These are phyloP conservation scores for Nysson spinosus DNA, from an alignment of 2,888 invertebrate genomes.

Conservation along the genomic window DNA sequence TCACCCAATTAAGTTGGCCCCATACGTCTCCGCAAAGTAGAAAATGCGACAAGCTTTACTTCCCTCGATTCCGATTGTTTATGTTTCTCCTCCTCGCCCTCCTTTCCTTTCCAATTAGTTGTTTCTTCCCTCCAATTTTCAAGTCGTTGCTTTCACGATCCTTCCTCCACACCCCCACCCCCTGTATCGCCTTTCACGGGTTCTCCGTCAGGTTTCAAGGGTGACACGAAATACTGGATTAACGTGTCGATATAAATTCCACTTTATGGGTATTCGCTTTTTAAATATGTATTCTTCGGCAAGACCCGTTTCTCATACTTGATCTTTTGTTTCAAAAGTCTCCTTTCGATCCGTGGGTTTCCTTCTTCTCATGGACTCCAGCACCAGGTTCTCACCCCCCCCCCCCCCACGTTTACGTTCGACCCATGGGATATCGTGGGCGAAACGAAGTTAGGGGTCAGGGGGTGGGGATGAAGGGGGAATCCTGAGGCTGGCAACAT, in stretches of 20 bases:
- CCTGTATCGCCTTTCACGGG: too few species aligned
- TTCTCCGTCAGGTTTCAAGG: too few species aligned
- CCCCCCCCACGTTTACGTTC: slow-evolving; percentile 19
- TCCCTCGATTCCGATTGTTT: not conserved
- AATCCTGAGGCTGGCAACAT: slow-evolving; percentile 43
- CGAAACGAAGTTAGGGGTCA: slow-evolving; percentile 54
- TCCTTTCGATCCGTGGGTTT: slow-evolving; percentile 8
- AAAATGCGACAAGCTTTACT: slow-evolving; percentile 69
- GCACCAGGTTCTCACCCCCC: slow-evolving; percentile 19
- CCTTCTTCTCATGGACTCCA: not conserved
- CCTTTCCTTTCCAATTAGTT: slow-evolving; percentile 24
- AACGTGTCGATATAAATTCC: too few species aligned
- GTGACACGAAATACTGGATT: too few species aligned
- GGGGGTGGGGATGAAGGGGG: too few species aligned
- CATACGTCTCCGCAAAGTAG: slow-evolving; percentile 74
- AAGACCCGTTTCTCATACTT: not conserved
- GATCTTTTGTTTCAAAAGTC: slow-evolving; percentile 2
- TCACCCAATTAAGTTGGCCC: slow-evolving; percentile 74
- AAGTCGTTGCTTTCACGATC: too few species aligned
- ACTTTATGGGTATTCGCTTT: too few species aligned
- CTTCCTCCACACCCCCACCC: too few species aligned
- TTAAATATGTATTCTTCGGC: not conserved
- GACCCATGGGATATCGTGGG: slow-evolving; percentile 54
- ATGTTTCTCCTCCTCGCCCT: not conserved
- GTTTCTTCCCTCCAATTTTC: not conserved